Base-by-base conservation (phyloP, 2,888 invertebrate genomes). In the Matsumyia berberina region DNA sequence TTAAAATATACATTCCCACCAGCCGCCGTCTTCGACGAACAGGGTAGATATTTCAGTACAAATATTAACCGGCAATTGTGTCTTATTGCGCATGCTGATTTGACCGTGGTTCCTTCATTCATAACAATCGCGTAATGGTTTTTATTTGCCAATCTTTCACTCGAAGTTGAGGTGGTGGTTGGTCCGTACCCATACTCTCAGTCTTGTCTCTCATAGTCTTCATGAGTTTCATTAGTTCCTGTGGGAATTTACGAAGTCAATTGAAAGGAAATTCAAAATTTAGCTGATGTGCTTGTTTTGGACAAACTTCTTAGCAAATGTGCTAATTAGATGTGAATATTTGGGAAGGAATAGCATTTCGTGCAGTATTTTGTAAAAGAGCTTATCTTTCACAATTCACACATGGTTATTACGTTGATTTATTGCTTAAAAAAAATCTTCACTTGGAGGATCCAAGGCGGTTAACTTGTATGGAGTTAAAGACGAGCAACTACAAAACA, bases 51-150 rank as follows among this genome's bases (percentile, higher is more conserved):
- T 78, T 81, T 55, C 62, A 83, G 78, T 79, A 42, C 53, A 42
- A 83, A 53, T 1, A 60, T 31, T 31, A 67, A 39, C 60, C 67
- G 77, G 66, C 67, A 57, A 17, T 31, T 51, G 44, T 17, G 29
- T 2, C 33, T 55, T 31, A 78, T n/a, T 78, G 83, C 83, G 83
- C 83, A 78, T 82, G 77, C 70, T 60, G 62, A 70, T 78, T 46
- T 57, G 53, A 70, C 57, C 55, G 35, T 72, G 37, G 35, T 19
- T 33, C 11, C 42, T 35, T 51, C 49, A 46, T 53, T 60, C 67
- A 77, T 42, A 76, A 67, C 11, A 49, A 39, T 39, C 11, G 67
- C 5, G 31, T 11, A 60, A 39, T 58, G 3, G 5, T 55, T 62
- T 42, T 44, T 55, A 12, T 44, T 46, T 39, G 31, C 58, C n/a